phyloP scores from a whole-genome alignment of 92 coral and sea anemone species.

The Umimayanthus chanpuru region DNA sequence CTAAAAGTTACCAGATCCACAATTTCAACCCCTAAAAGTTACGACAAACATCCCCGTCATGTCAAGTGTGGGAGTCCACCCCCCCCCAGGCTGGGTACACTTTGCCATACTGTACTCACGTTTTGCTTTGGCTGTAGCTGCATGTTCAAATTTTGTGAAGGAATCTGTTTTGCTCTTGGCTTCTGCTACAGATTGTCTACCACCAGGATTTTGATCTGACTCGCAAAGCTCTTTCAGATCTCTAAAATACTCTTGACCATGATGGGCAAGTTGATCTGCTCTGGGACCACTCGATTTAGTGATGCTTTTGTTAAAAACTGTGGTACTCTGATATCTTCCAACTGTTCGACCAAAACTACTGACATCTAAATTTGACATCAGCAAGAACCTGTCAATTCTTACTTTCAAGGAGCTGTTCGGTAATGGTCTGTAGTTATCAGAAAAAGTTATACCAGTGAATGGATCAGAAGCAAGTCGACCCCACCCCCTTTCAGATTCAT shows the following conservation, averaged over 20 bases:
- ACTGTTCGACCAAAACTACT: conserved; percentile 72
- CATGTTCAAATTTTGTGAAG: not conserved
- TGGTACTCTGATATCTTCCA: conserved; percentile 55
- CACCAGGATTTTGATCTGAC: not conserved
- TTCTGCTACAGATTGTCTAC: not conserved
- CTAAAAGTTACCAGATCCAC: no score
- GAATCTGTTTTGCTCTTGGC: not conserved
- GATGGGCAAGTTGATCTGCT: not conserved
- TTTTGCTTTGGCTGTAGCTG: not conserved
- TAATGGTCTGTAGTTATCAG: conserved; percentile 69
- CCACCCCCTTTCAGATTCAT: conserved; percentile 77
- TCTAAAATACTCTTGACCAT: not conserved
- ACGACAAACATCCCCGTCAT: no score
- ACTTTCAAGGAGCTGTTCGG: conserved; percentile 90
- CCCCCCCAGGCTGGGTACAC: no score
- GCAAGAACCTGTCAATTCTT: conserved; percentile 85
- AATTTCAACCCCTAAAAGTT: no score
- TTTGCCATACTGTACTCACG: not conserved
- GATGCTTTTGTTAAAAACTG: not conserved
- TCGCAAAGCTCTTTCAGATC: not conserved
- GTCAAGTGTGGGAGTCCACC: no score
- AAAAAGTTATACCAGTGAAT: conserved; percentile 87
- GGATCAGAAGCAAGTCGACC: conserved; percentile 94
- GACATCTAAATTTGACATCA: conserved; percentile 70
- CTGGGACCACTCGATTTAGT: not conserved